Evolutionary conservation across 2,888 invertebrate species (phyloP).

Genomic region (Iselma pallidipennis): DNA sequence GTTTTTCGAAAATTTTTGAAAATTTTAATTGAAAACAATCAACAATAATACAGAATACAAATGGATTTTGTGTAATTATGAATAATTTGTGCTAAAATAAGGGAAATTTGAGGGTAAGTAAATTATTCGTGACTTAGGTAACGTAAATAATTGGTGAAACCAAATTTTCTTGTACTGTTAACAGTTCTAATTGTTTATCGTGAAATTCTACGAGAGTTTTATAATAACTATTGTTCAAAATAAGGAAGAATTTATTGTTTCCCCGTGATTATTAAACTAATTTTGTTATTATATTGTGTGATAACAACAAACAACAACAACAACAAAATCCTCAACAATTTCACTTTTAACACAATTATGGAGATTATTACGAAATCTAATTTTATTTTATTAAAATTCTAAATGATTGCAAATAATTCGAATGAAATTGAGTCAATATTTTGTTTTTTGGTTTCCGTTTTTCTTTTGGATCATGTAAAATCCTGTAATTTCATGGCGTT

Average conservation of each 20-base stretch:
- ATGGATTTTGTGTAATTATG: neutral
- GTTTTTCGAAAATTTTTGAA: neutral
- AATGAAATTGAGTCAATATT: no score
- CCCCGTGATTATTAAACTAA: neutral
- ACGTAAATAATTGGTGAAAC: neutral
- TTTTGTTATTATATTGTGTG: no score
- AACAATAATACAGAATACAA: neutral
- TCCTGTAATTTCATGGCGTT: no score
- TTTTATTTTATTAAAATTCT: no score
- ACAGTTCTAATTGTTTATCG: neutral
- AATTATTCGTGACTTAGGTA: no score
- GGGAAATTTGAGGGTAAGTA: neutral
- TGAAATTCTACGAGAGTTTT: neutral
- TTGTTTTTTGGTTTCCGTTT: no score
- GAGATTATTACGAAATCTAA: no score
- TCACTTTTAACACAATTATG: neutral
- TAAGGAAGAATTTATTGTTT: neutral
- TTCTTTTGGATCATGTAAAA: no score
- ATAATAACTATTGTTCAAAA: neutral
- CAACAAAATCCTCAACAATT: neutral
- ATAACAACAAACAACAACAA: no score
- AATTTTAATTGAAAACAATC: neutral
- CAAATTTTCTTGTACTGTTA: neutral
- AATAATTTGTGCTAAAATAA: neutral
- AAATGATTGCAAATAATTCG: no score